Conservation (phyloP, 2,113 vertebrate species). For the Notarius quadriscutis region DNA sequence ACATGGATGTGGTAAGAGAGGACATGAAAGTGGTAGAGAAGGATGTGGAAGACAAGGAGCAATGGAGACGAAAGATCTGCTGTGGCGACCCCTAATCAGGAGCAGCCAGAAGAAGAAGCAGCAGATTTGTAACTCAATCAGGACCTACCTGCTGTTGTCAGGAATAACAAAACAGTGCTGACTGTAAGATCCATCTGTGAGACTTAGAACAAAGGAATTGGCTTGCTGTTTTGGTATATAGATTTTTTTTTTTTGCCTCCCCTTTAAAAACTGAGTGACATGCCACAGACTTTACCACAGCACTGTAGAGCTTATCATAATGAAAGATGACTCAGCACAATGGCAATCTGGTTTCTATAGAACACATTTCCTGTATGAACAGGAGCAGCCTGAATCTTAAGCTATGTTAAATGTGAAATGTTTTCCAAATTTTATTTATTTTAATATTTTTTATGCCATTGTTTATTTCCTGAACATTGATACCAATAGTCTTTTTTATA, state of each 20-base stretch:
- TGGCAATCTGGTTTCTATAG: not conserved
- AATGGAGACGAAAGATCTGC: too few relatives aligned
- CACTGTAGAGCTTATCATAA: not conserved
- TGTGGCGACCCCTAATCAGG: too few relatives aligned
- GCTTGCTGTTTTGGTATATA: not conserved
- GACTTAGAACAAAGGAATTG: not conserved
- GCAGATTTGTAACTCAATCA: too few relatives aligned
- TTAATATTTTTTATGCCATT: not conserved
- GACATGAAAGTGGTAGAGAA: too few relatives aligned
- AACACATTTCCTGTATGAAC: not conserved
- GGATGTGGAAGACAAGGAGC: too few relatives aligned
- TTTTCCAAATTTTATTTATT: not conserved
- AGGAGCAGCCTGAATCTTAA: not conserved
- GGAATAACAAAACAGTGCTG: not conserved
- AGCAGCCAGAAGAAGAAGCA: too few relatives aligned
- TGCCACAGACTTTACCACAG: not conserved
- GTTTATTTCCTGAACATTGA: not conserved
- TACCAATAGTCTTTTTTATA: not conserved
- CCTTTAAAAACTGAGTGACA: not conserved
- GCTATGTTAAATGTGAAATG: not conserved
- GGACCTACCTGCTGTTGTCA: not conserved
- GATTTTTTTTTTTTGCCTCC: not conserved
- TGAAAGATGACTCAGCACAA: not conserved
- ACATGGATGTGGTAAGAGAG: too few relatives aligned
- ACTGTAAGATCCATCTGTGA: not conserved